Evolutionary conservation across 2,113 vertebrate genomes (phyloP), one percentile per base, ranked within the genome.

Genomic region (Mustela lutreola): DNA sequence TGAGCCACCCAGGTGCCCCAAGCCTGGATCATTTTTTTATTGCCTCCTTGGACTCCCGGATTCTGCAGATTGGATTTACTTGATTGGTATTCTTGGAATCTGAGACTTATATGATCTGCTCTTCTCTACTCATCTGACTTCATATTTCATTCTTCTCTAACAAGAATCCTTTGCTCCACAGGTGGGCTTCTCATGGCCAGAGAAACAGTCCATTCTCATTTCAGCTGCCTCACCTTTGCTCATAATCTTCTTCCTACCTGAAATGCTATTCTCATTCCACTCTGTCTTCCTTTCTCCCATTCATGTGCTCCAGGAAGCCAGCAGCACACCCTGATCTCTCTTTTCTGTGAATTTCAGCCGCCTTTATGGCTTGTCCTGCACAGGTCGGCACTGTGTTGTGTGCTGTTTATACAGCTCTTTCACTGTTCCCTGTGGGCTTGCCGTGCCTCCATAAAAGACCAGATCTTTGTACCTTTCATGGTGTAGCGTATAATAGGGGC

Each of bases 271-370:
- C 24, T 87, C 36, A 78, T 86, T 76, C 22, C 85, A 8, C 10
- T 67, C 15, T 73, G 33, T 76, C 75, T 94, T 86, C 39, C 36
- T 33, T 42, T 21, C 33, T 90, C 78, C 48, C 45, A 14, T 24
- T 33, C 24, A 5, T 10, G 11, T 84, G 60, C 93, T 95, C 93
- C 42, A 33, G 70, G 96, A 97, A 94, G 42, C 80, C 39, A 53
- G 26, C 91, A 83, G 97, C 48, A 89, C 82, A 71, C 31, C 26
- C 28, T 50, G 86, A 60, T 58, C 86, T 36, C 53, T 71, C 60
- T 11, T 94, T 97, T 97, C 95, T 91, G 39, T 95, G 97, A 97
- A 97, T 67, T 83, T 12, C n/a, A 39, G 60, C 60, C 33, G 58
- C 80, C 70, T 45, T 7, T 24, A 31, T 33, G 56, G 71, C 56